Base-by-base conservation (phyloP, 1,140 invertebrate species). In the Hyles vespertilio region DNA sequence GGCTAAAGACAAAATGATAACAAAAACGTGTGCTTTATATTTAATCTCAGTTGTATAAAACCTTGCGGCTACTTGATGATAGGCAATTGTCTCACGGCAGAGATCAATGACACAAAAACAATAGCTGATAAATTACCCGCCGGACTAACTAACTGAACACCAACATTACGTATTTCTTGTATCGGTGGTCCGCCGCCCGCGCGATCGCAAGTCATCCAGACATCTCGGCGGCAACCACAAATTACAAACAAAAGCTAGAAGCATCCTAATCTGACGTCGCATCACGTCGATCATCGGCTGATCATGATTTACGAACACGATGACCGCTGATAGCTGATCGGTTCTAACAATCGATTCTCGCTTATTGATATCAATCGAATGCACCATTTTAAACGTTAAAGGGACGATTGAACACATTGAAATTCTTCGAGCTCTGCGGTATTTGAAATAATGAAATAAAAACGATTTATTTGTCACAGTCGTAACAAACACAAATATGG, bases 251-350 rank as follows among this genome's bases (percentile, higher is more conserved):
- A 77, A 82, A 80, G 76, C 70, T 85, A 79, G 83, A 70, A 82
- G 83, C 85, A 76, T 63, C 63, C 74, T 85, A 83, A 88, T 83
- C 85, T 85, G 79, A 88, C 83, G 63, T 81, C 78, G 77, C 73
- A 86, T 84, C 84, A 69, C 74, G 72, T 70, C 73, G 72, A 84
- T 82, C 83, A 82, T 77, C 79, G 77, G 56, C 73, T 83, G 80
- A 84, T 82, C 84, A 84, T 86, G 81, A 86, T 84, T 86, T 84
- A 84, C 81, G 80, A 77, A 84, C 72, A 73, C 66, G 70, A 54
- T 70, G 68, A 65, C 70, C 76, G 78, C 69, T 83, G 80, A 83
- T 83, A 77, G 80, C 70, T 79, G 74, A 79, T 79, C 81, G 69
- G 67, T 59, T 64, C 60, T 74, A 79, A 79, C 78, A 76, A 83